phyloP scores from a whole-genome alignment of 2,888 invertebrate genomes.

The Oligia latruncula region DNA sequence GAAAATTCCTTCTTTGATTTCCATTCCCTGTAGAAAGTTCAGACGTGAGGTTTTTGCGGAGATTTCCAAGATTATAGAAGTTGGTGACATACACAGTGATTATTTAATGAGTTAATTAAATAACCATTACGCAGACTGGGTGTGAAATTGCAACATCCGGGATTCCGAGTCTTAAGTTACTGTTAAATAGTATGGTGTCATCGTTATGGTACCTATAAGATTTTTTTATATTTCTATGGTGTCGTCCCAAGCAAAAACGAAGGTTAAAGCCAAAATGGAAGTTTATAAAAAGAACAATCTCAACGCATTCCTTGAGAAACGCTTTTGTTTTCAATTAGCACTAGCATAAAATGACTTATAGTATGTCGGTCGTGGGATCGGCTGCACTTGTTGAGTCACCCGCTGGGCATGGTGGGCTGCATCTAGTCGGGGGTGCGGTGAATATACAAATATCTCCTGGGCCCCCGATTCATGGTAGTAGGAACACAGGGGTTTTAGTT shows the following conservation, averaged over 20 bases:
- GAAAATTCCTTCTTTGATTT: neutral
- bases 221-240: neutral
- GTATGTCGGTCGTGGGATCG: neutral
- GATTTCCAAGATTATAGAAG: neutral
- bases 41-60: neutral
- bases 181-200: neutral
- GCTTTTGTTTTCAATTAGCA: neutral
- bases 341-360: neutral
- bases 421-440: neutral
- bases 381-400: neutral
- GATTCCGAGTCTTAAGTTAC: neutral
- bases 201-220: neutral
- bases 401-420: neutral
- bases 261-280: slow-evolving; percentile 21
- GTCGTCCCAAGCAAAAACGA: neutral
- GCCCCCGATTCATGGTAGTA: neutral
- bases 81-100: neutral
- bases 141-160: slow-evolving; percentile 39
- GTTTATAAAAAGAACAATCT: neutral
- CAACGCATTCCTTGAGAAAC: neutral
- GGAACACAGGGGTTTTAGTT: neutral
- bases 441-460: neutral
- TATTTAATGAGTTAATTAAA: slow-evolving; percentile 21
- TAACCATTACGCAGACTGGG: neutral
- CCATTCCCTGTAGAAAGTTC: neutral